A percentile compares a stretch with the other conserved stretches of the same genome.
These are phyloP conservation scores for Calliphora vicina DNA, from an alignment of 1,140 invertebrate genomes.

Conservation along the genomic window DNA sequence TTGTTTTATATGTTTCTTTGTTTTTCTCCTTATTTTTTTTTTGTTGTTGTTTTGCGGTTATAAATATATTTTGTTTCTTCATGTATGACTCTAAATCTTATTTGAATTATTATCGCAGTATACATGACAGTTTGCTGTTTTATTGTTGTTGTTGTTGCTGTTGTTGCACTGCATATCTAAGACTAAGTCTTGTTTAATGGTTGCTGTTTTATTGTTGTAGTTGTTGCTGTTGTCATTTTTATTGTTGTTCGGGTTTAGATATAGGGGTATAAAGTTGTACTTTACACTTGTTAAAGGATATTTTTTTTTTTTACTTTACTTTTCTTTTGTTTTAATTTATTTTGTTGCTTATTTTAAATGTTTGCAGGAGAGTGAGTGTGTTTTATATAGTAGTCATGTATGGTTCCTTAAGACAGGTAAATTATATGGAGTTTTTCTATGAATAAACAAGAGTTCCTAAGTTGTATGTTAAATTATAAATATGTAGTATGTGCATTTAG, in stretches of 20 bases:
- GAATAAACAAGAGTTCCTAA: background rate
- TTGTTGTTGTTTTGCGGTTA: background rate
- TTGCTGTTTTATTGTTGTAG: background rate
- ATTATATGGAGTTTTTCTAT: background rate
- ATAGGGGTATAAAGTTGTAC: constrained; percentile 1
- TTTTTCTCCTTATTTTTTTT: no score
- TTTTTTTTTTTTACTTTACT: no score
- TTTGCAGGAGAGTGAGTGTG: background rate
- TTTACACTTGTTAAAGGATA: background rate
- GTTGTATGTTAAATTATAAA: background rate
- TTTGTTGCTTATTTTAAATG: background rate
- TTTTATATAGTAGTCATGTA: background rate
- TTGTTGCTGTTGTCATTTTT: background rate
- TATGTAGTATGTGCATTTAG: background rate
- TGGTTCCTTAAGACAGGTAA: no score
- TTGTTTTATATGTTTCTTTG: no score
- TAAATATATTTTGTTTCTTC: background rate
- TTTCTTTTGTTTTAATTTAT: background rate
- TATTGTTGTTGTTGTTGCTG: background rate
- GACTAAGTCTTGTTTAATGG: background rate
- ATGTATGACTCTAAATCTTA: constrained; percentile 10
- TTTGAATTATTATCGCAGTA: constrained; percentile 13
- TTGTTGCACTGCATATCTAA: background rate
- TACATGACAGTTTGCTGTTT: constrained; percentile 7
- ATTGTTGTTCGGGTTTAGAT: background rate